Percentiles rank a stretch among this genome's conserved stretches.
Evolutionary conservation across 2,797 vertebrate genomes (phyloP).

Genomic region (Molossus alvarezi): DNA sequence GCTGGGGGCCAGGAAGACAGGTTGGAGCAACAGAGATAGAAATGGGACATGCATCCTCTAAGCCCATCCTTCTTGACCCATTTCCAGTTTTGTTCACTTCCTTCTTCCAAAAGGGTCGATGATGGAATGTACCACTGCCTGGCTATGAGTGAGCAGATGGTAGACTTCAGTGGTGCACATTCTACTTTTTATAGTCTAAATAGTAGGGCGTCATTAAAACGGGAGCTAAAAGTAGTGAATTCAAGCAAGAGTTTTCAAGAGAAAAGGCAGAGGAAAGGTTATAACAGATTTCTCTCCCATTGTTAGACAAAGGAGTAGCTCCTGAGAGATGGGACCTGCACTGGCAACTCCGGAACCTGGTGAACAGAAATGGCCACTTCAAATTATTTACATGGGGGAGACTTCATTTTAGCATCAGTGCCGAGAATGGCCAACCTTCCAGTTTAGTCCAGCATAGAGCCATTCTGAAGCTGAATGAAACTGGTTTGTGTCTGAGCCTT

Average conservation of each 20-base stretch:
- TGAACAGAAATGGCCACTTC: not conserved
- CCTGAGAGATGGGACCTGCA: not conserved
- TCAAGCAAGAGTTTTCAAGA: not conserved
- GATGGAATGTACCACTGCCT: not conserved
- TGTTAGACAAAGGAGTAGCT: not conserved
- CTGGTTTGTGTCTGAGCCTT: not conserved
- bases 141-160: accelerated
- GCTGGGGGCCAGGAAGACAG: not conserved
- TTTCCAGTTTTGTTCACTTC: not conserved
- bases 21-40: not conserved
- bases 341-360: not conserved
- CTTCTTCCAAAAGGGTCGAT: not conserved
- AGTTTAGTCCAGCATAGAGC: not conserved
- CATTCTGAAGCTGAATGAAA: not conserved
- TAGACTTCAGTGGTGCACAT: not conserved
- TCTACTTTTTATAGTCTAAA: not conserved
- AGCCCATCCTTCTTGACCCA: accelerated
- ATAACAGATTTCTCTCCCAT: not conserved
- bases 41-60: too few relatives aligned
- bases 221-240: not conserved
- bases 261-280: not conserved
- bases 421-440: not conserved
- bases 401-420: not conserved
- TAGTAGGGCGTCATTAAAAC: not conserved
- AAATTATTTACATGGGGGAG: not conserved